Conservation (phyloP, 1,140 invertebrate genomes). For the Papilio helenus region DNA sequence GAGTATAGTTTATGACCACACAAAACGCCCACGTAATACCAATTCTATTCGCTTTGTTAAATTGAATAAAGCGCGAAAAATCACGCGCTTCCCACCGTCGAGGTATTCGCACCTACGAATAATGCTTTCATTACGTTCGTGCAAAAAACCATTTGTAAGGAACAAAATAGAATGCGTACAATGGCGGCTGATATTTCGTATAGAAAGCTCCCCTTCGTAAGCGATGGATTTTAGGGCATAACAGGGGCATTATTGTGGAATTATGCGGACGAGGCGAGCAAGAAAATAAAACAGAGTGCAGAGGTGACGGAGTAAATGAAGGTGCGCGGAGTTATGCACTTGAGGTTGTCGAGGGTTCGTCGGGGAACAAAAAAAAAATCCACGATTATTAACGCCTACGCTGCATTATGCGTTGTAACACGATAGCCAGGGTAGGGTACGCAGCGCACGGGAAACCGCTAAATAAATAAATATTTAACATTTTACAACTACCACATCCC, state of each 20-base stretch:
- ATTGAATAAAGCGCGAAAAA: conserved; percentile 57
- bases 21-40: conserved; percentile 19
- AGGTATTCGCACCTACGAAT: conserved; percentile 75
- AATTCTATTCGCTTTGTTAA: conserved; percentile 34
- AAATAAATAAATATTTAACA: conserved; percentile 68
- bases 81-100: conserved; percentile 61
- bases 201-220: conserved; percentile 67
- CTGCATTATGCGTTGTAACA: conserved; percentile 52
- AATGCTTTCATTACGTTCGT: conserved; percentile 78
- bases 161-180: conserved; percentile 72
- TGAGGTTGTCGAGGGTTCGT: conserved; percentile 55
- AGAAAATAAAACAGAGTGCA: conserved; percentile 78
- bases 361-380: conserved; percentile 56
- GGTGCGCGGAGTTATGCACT: conserved; percentile 71
- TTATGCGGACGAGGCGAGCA: conserved; percentile 74
- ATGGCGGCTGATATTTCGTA: conserved; percentile 76
- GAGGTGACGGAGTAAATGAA: conserved; percentile 73
- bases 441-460: conserved; percentile 62
- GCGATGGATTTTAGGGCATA: conserved; percentile 70
- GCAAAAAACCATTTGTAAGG: conserved; percentile 72
- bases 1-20: neutral
- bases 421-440: conserved; percentile 42
- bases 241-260: conserved; percentile 70
- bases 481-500: conserved; percentile 68
- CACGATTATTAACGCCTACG: conserved; percentile 54